Conservation (phyloP, 2,797 vertebrate species). For the Syngnathus acus region DNA sequence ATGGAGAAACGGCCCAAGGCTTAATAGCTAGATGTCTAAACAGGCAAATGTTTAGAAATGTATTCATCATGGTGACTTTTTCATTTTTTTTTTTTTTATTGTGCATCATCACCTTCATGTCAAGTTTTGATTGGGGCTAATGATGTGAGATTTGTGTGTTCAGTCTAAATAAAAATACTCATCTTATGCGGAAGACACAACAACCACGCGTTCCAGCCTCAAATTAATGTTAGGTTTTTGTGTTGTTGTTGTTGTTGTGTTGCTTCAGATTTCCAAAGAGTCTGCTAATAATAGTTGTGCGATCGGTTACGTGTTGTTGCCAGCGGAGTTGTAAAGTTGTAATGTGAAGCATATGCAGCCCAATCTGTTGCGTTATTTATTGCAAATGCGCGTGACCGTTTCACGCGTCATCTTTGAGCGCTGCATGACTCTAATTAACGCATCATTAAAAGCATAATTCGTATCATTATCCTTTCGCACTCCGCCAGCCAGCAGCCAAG, state of each 20-base stretch:
- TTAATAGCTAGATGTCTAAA: neutral
- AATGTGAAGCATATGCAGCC: slow-evolving; percentile 74
- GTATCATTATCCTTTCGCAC: slow-evolving; percentile 86
- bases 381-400: slow-evolving; percentile 62
- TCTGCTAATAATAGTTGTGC: slow-evolving; percentile 15
- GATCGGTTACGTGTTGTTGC: slow-evolving; percentile 12
- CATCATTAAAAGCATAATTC: slow-evolving; percentile 89
- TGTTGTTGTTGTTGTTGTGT: neutral
- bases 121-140: too few species aligned
- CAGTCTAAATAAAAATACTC: too few species aligned
- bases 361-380: slow-evolving; percentile 78
- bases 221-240: neutral
- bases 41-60: too few species aligned
- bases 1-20: too few species aligned
- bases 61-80: neutral
- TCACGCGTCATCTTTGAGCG: slow-evolving; percentile 79
- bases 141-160: too few species aligned
- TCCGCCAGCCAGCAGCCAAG: slow-evolving; percentile 77
- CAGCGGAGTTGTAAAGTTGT: slow-evolving; percentile 69
- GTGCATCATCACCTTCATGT: neutral
- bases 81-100: neutral
- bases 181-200: too few species aligned
- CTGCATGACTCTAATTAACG: slow-evolving; percentile 85
- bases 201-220: neutral
- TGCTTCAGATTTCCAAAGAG: slow-evolving; percentile 14